Base-by-base conservation (phyloP, 2,888 invertebrate species). In the Piscicola geometra region DNA sequence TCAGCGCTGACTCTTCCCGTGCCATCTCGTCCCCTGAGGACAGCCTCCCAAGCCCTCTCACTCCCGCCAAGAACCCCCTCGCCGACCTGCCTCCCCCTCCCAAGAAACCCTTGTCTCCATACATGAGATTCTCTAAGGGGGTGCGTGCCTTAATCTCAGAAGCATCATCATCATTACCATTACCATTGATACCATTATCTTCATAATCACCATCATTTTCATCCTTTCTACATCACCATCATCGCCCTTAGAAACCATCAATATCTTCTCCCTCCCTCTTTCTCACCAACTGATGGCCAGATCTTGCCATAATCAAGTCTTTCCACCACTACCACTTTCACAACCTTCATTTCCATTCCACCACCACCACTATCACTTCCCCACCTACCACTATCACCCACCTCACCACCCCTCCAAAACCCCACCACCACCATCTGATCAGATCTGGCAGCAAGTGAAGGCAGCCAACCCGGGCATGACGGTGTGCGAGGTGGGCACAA, bases 101-200 rank as follows among this genome's bases (percentile, higher is more conserved):
- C 25, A 79, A 80, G 72, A 79, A 79, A 71, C 80, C 80, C 1
- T 77, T 80, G 12, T 80, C 80, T 15, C 80, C 80, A 3, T 80
- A 80, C 73, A 80, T 80, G 80, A 71, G 80, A 69, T 80, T 80
- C 76, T 80, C 80, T 68, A 80, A 80, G 76, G 77, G 79, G 64
- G 80, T 80, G 68, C 76, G 80, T 80, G 36, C 9, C 25, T 18
- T 5, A 56, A 15, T 5, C 21, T 15, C 60, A 15, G 3, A 56
- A 56, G 3, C 9, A 56, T 56, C n/a, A 3, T 25, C 25, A 15
- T 25, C 21, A 56, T 56, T 18, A 56, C 60, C 60, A n/a, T n/a
- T 21, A 25, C 25, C 60, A 56, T 56, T 25, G 41, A 41, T 41
- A 41, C 5, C 41, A 41, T 41, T 9, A 41, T 41, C 5, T 9